These are phyloP conservation scores for Chaenocephalus aceratus DNA, from an alignment of 2,113 vertebrate species.

Conservation along the genomic window DNA sequence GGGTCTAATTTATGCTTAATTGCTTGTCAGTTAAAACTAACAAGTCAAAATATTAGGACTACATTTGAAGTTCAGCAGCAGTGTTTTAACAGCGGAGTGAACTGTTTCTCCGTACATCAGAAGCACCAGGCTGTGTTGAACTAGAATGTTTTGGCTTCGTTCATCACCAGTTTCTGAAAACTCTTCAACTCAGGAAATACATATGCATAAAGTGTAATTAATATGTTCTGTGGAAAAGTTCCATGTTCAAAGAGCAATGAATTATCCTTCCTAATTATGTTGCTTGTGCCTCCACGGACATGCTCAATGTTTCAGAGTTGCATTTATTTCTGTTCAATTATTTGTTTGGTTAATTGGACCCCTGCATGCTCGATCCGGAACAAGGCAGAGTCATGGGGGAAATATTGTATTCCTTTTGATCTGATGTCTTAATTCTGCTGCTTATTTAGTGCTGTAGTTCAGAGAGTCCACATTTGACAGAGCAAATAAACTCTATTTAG, in stretches of 20 bases:
- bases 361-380: slow-evolving; percentile 70
- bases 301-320: slow-evolving; percentile 71
- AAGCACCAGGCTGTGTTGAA: slow-evolving; percentile 27
- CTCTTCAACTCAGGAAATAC: slow-evolving; percentile 64
- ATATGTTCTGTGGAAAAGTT: slow-evolving; percentile 71
- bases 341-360: slow-evolving; percentile 82
- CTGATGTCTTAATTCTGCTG: slow-evolving; percentile 78
- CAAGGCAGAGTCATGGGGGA: slow-evolving; percentile 75
- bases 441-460: slow-evolving; percentile 73
- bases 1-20: not conserved
- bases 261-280: slow-evolving; percentile 74
- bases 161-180: slow-evolving; percentile 57
- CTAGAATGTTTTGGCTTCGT: slow-evolving; percentile 36
- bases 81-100: slow-evolving; percentile 21
- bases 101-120: slow-evolving; percentile 26
- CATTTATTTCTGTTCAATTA: slow-evolving; percentile 84
- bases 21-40: not conserved
- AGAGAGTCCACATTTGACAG: slow-evolving; percentile 76
- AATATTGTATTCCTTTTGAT: slow-evolving; percentile 83
- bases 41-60: not conserved
- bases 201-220: slow-evolving; percentile 72
- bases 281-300: slow-evolving; percentile 64
- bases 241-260: slow-evolving; percentile 76
- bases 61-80: slow-evolving; percentile 15
- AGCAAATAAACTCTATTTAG: slow-evolving; percentile 83